Evolutionary conservation across 2,797 vertebrate species (phyloP).

Genomic region (Megalops cyprinoides): DNA sequence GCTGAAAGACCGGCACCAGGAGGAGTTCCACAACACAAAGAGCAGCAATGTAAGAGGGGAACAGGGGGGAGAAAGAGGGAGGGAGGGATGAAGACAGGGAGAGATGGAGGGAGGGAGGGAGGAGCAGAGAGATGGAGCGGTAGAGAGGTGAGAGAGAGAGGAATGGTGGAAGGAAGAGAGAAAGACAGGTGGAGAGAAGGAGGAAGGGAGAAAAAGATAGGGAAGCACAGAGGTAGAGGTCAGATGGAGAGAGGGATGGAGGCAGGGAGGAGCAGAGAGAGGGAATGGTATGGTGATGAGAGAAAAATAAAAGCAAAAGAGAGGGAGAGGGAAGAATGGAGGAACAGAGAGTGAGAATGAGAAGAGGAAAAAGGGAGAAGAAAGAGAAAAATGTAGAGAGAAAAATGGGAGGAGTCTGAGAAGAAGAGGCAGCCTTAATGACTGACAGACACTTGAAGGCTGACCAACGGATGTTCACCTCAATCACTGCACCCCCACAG

Average conservation of each 20-base stretch:
- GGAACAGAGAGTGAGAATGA: too few species aligned
- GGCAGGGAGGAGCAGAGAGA: neutral
- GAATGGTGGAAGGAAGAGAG: too few species aligned
- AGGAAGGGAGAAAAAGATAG: neutral
- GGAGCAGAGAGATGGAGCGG: neutral
- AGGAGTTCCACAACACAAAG: slow-evolving; percentile 83
- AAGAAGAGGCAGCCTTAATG: neutral
- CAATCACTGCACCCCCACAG: neutral
- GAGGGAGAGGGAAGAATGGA: too few species aligned
- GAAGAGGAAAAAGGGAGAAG: too few species aligned
- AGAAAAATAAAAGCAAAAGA: too few species aligned
- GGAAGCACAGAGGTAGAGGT: too few species aligned
- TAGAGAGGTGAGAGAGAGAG: too few species aligned
- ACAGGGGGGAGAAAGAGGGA: neutral
- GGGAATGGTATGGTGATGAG: neutral
- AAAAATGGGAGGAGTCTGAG: neutral
- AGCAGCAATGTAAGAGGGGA: slow-evolving; percentile 69
- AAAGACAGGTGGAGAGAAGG: slow-evolving; percentile 52
- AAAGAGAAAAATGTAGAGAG: neutral
- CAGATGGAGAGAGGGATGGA: neutral
- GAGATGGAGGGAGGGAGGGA: neutral
- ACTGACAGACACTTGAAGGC: neutral
- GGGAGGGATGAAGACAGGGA: neutral
- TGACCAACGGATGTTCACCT: neutral
- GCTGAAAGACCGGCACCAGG: slow-evolving; percentile 86